Conservation (phyloP, 2,113 vertebrate genomes). For the Cygnus buccinator region DNA sequence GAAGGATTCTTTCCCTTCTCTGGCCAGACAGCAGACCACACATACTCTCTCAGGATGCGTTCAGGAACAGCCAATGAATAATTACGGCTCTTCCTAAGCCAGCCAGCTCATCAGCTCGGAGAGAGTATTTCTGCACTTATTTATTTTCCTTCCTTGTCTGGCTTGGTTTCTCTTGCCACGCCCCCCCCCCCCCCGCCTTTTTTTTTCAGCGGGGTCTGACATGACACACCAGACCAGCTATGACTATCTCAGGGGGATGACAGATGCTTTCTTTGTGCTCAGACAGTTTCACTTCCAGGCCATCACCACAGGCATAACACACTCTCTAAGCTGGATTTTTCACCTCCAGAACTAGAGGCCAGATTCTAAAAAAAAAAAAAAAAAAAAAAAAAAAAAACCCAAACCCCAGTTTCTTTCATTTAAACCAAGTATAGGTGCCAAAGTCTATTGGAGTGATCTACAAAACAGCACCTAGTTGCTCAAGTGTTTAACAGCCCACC, state of each 20-base stretch:
- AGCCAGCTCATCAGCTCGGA: background rate
- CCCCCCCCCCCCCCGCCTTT: no score
- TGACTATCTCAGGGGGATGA: accelerated
- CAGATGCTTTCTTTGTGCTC: background rate
- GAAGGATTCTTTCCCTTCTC: background rate
- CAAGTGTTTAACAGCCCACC: background rate
- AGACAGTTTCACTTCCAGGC: background rate
- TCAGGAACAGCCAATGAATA: background rate
- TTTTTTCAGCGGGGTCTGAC: background rate
- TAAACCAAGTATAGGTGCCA: background rate
- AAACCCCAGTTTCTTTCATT: background rate
- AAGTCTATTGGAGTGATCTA: background rate
- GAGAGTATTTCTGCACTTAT: background rate
- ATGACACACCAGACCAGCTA: accelerated
- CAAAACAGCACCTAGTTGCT: background rate
- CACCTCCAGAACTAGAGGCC: background rate
- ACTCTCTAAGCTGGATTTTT: background rate
- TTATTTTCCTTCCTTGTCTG: background rate
- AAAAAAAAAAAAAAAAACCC: no score
- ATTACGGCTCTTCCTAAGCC: background rate
- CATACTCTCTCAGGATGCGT: background rate
- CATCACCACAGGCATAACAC: background rate
- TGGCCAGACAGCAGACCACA: background rate
- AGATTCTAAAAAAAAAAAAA: background rate
- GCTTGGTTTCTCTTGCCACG: background rate